Evolutionary conservation across 2,888 invertebrate species (phyloP).

Genomic region (Dicyrtomina minuta): DNA sequence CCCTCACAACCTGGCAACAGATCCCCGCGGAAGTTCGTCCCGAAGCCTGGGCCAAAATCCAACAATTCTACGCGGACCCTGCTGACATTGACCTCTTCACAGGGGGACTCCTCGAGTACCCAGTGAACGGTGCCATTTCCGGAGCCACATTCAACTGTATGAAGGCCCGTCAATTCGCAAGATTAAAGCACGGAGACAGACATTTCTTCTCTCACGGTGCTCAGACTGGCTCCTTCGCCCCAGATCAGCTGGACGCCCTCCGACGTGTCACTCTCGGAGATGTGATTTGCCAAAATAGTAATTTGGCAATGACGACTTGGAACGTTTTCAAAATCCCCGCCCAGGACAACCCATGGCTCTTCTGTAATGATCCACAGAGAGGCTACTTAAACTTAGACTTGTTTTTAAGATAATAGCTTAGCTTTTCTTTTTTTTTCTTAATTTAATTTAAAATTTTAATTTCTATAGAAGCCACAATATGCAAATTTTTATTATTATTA

Average conservation of each 20-base stretch:
- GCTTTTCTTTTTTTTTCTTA: no score
- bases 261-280: constrained; percentile 44
- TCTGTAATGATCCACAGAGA: constrained; percentile 49
- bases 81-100: constrained; percentile 78
- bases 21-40: constrained; percentile 43
- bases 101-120: constrained; percentile 78
- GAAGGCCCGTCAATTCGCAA: constrained; percentile 57
- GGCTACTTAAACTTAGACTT: constrained; percentile 49
- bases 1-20: constrained; percentile 37
- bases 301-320: constrained; percentile 36
- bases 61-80: constrained; percentile 41
- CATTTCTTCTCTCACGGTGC: constrained; percentile 48
- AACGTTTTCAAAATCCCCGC: constrained; percentile 47
- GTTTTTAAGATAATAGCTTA: constrained; percentile 38
- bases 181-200: constrained; percentile 48
- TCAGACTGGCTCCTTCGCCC: constrained; percentile 40
- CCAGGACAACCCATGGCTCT: constrained; percentile 47
- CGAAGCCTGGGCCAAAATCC: constrained; percentile 42
- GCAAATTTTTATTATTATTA: no score
- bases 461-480: no score
- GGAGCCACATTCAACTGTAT: constrained; percentile 87
- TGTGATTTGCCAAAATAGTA: constrained; percentile 48
- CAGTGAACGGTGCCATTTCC: constrained; percentile 75
- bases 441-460: no score
- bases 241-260: constrained; percentile 38